Evolutionary conservation across 1,140 invertebrate genomes (phyloP).

Genomic region (Drosophila pectinifera): DNA sequence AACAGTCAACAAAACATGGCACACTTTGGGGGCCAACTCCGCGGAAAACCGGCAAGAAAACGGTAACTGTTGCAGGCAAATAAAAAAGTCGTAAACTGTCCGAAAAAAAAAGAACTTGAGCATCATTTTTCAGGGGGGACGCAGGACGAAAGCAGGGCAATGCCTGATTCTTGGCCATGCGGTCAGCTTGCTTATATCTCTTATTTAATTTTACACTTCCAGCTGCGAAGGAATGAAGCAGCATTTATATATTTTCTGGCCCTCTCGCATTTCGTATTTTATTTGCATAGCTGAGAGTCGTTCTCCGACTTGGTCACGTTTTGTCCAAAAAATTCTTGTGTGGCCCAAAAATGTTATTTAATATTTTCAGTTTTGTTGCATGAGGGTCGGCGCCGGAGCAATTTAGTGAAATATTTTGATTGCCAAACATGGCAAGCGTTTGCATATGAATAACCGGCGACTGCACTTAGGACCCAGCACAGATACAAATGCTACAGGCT

Average conservation of each 20-base stretch:
- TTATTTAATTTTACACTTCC: conserved; percentile 78
- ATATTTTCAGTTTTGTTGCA: conserved; percentile 70
- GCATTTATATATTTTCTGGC: conserved; percentile 50
- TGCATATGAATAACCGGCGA: conserved; percentile 80
- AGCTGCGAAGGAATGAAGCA: conserved; percentile 4
- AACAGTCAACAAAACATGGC: conserved; percentile 45
- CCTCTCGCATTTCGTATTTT: conserved; percentile 1
- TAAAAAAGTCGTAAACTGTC: conserved; percentile 73
- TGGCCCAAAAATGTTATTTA: conserved; percentile 67
- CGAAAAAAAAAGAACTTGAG: conserved; percentile 1
- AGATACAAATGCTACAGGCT: not conserved
- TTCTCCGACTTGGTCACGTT: conserved; percentile 65
- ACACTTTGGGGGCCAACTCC: conserved; percentile 37
- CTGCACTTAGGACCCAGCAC: conserved; percentile 66
- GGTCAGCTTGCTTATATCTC: conserved; percentile 77
- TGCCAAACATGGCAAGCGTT: conserved; percentile 76
- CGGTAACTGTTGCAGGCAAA: conserved; percentile 55
- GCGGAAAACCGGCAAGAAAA: not conserved
- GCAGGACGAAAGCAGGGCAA: not conserved
- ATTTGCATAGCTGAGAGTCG: conserved; percentile 34
- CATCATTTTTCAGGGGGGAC: conserved; percentile 3
- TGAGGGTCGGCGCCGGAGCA: conserved; percentile 46
- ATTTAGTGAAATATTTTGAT: conserved; percentile 83
- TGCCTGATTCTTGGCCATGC: conserved; percentile 39
- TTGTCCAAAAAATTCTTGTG: conserved; percentile 58